phyloP scores from a whole-genome alignment of 1,140 invertebrate species.

The Drosophila athabasca region DNA sequence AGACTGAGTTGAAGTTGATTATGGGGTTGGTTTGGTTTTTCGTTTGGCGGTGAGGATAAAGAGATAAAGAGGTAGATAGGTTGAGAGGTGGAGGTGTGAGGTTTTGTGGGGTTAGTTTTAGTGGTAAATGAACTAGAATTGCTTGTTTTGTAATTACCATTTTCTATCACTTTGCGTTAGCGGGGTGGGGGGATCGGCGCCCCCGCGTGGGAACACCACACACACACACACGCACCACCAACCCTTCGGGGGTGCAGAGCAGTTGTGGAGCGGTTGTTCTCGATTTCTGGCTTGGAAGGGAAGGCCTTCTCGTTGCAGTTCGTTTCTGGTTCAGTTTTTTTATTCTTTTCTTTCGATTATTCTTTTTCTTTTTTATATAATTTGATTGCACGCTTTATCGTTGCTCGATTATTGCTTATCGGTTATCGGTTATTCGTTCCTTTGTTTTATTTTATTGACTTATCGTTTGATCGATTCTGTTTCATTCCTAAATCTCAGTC shows the following conservation, averaged over 20 bases:
- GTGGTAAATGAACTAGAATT: constrained; percentile 61
- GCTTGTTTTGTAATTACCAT: constrained; percentile 82
- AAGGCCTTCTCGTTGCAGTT: too few species aligned
- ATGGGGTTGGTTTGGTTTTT: constrained; percentile 16
- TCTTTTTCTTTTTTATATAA: constrained; percentile 4
- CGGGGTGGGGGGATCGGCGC: constrained; percentile 68
- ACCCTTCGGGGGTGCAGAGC: constrained; percentile 4
- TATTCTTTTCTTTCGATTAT: not conserved
- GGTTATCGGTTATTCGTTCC: constrained; percentile 26
- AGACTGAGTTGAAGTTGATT: constrained; percentile 34
- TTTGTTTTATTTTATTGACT: too few species aligned
- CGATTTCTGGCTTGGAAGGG: constrained; percentile 8
- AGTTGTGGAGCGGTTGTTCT: constrained; percentile 41
- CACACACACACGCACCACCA: constrained; percentile 75
- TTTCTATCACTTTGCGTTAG: constrained; percentile 82
- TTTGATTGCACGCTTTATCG: constrained; percentile 45
- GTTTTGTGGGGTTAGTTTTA: constrained; percentile 12
- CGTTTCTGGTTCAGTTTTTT: constrained; percentile 16
- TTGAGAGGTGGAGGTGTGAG: constrained; percentile 32
- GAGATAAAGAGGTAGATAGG: constrained; percentile 34
- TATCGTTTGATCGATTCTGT: constrained; percentile 44
- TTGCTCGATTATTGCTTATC: constrained; percentile 45
- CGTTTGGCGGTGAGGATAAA: constrained; percentile 7
- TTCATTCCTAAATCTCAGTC: constrained; percentile 63
- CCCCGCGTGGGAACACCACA: constrained; percentile 65